Evolutionary conservation across 2,888 invertebrate genomes (phyloP).

Genomic region (Galeopsomyia nigrocyanea): DNA sequence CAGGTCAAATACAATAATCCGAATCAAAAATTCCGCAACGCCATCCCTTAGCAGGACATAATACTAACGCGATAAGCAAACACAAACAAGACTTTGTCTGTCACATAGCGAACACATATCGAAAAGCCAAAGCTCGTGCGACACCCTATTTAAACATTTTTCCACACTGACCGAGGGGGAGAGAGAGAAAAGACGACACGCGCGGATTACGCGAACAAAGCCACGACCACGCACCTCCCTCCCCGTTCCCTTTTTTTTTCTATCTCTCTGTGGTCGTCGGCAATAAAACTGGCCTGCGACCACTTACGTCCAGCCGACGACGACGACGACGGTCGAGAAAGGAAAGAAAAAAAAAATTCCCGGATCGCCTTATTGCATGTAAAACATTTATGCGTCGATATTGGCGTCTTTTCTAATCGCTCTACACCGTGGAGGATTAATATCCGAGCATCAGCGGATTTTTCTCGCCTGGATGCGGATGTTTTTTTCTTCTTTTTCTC

Average conservation of each 20-base stretch:
- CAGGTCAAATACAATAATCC: too few relatives aligned
- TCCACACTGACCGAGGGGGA: not conserved
- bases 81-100: too few relatives aligned
- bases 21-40: too few relatives aligned
- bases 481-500: too few relatives aligned
- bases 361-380: constrained; percentile 67
- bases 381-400: constrained; percentile 68
- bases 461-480: not conserved
- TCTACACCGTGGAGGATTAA: not conserved
- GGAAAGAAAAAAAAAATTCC: constrained; percentile 5
- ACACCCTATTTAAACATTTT: constrained; percentile 22
- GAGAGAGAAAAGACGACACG: not conserved
- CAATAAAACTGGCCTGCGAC: constrained; percentile 68
- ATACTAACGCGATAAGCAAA: too few relatives aligned
- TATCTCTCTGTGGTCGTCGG: constrained; percentile 55
- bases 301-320: constrained; percentile 67
- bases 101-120: too few relatives aligned
- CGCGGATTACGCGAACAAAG: constrained; percentile 24
- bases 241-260: not conserved
- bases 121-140: too few relatives aligned
- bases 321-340: not conserved
- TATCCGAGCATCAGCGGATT: constrained; percentile 10
- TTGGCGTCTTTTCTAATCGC: constrained; percentile 54
- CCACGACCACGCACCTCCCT: not conserved
- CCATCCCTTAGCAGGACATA: too few relatives aligned